Evolutionary conservation across 2,113 vertebrate species (phyloP).

Genomic region (Salvelinus alpinus): DNA sequence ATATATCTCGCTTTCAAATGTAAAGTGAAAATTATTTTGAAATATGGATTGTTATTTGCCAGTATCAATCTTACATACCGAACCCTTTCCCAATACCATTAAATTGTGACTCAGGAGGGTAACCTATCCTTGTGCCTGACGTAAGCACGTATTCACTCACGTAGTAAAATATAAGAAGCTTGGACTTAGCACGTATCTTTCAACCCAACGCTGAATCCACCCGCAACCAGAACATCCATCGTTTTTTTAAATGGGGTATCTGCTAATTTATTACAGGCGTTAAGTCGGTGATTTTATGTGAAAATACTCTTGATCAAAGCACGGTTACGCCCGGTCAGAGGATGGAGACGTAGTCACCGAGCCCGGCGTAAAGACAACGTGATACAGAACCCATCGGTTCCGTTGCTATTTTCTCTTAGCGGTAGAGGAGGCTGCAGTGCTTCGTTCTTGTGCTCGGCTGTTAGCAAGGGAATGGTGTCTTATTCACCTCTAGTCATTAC

Average conservation of each 20-base stretch:
- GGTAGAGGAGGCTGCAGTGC: background rate
- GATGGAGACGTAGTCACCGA: slow-evolving; percentile 42
- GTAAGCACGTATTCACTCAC: slow-evolving; percentile 69
- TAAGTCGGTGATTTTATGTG: background rate
- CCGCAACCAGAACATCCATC: background rate
- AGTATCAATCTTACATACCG: background rate
- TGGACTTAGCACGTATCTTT: slow-evolving; percentile 17
- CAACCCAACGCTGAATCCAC: background rate
- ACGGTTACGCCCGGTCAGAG: slow-evolving; percentile 32
- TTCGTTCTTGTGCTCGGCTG: background rate
- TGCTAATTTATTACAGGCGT: background rate
- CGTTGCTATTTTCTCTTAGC: background rate
- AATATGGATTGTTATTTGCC: too few relatives aligned
- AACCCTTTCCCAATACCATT: background rate
- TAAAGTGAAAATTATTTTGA: too few relatives aligned
- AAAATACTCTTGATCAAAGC: background rate
- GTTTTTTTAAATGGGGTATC: background rate
- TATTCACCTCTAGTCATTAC: too few relatives aligned
- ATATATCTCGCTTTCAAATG: too few relatives aligned
- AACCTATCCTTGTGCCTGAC: slow-evolving; percentile 64
- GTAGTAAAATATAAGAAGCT: slow-evolving; percentile 50
- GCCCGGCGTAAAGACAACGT: slow-evolving; percentile 56
- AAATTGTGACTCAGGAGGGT: slow-evolving; percentile 13
- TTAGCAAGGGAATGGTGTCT: background rate
- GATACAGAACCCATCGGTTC: slow-evolving; percentile 51